These are phyloP conservation scores for Leucoptera coffeella DNA, from an alignment of 2,888 invertebrate genomes.

Conservation along the genomic window DNA sequence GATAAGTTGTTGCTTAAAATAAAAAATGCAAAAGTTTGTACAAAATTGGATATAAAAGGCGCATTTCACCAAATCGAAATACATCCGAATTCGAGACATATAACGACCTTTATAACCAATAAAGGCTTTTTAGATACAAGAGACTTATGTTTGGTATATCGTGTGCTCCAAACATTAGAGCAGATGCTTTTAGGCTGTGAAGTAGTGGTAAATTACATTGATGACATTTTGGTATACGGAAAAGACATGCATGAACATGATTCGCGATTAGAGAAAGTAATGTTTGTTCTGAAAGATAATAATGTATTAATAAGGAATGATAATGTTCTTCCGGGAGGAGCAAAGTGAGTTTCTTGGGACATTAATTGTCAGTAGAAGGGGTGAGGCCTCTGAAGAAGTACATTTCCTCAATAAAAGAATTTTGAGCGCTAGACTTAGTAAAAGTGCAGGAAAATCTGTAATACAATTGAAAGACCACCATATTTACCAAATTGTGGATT, in stretches of 20 bases:
- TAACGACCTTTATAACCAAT: slow-evolving; percentile 15
- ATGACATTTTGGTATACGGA: slow-evolving; percentile 4
- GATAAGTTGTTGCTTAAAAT: slow-evolving; percentile 5
- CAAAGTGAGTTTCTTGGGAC: slow-evolving; percentile 2
- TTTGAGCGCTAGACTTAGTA: too few relatives aligned
- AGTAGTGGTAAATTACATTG: slow-evolving; percentile 2
- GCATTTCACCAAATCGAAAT: slow-evolving; percentile 20
- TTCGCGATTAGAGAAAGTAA: slow-evolving; percentile 1
- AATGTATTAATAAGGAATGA: slow-evolving; percentile 2
- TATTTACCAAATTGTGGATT: too few relatives aligned
- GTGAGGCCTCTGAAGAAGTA: slow-evolving; percentile 4
- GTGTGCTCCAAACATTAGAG: slow-evolving; percentile 7
- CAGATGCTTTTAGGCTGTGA: slow-evolving; percentile 6
- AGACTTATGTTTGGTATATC: slow-evolving; percentile 14
- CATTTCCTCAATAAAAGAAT: background rate
- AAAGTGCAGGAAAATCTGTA: too few relatives aligned
- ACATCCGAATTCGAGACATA: slow-evolving; percentile 11
- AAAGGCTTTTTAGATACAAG: slow-evolving; percentile 11
- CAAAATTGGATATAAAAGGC: slow-evolving; percentile 4
- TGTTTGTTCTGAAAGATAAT: slow-evolving; percentile 1
- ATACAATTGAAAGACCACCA: too few relatives aligned
- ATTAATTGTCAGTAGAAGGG: too few relatives aligned
- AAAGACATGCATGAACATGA: too few relatives aligned
- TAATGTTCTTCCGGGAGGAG: slow-evolving; percentile 1
- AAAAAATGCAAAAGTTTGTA: background rate